Percentiles rank a stretch among this genome's conserved stretches.
Evolutionary conservation across 2,888 invertebrate genomes (phyloP).

Genomic region (Keiferia lycopersicella): DNA sequence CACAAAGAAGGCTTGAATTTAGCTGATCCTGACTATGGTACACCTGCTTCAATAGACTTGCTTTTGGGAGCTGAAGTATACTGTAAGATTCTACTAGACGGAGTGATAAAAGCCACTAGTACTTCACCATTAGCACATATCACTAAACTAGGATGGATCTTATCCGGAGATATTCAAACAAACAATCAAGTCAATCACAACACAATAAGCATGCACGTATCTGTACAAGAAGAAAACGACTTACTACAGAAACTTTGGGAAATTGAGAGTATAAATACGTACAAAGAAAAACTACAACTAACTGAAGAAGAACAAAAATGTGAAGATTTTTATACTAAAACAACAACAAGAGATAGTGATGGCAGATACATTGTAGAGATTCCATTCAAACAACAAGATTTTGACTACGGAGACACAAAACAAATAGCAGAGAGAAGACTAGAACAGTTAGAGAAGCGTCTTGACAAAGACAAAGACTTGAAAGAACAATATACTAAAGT

Average conservation of each 20-base stretch:
- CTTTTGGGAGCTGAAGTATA: slow-evolving; percentile 34
- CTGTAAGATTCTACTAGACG: slow-evolving; percentile 30
- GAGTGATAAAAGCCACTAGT: slow-evolving; percentile 27
- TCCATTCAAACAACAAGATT: slow-evolving; percentile 21
- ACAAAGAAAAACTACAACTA: too few species aligned
- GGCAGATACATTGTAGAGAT: slow-evolving; percentile 30
- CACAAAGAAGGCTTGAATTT: slow-evolving; percentile 30
- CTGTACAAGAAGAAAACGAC: slow-evolving; percentile 25
- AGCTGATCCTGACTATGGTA: slow-evolving; percentile 33
- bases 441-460: slow-evolving; percentile 29
- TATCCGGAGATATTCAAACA: slow-evolving; percentile 31
- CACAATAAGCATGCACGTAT: too few species aligned
- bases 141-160: slow-evolving; percentile 36
- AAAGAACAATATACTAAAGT: slow-evolving; percentile 34
- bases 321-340: slow-evolving; percentile 28
- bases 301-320: too few species aligned
- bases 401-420: slow-evolving; percentile 27
- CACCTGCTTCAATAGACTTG: slow-evolving; percentile 35
- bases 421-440: slow-evolving; percentile 33
- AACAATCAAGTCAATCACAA: too few species aligned
- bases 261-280: too few species aligned
- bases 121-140: slow-evolving; percentile 32
- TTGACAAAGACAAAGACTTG: slow-evolving; percentile 29
- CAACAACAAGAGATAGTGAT: slow-evolving; percentile 29
- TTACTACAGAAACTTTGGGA: slow-evolving; percentile 34